phyloP scores from a whole-genome alignment of 2,888 invertebrate genomes.

The Pachycephus smyrnensis region DNA sequence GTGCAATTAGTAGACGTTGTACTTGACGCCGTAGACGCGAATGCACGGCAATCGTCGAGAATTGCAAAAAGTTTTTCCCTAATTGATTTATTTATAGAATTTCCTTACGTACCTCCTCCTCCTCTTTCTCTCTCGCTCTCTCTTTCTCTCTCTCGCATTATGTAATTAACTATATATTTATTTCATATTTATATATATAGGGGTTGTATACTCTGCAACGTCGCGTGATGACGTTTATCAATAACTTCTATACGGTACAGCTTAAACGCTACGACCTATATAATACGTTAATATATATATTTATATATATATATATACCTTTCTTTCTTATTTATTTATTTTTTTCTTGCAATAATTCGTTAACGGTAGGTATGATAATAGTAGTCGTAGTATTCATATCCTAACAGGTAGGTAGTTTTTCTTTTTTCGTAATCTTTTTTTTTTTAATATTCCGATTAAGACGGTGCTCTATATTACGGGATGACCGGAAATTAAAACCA shows the following conservation, averaged over 20 bases:
- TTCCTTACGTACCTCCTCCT: not conserved
- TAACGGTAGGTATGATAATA: conserved; percentile 28
- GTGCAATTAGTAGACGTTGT: not conserved
- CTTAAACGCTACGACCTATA: conserved; percentile 36
- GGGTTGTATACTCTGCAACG: conserved; percentile 27
- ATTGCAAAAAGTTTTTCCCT: conserved; percentile 30
- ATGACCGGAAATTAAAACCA: not conserved
- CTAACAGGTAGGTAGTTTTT: conserved; percentile 28
- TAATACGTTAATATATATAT: conserved; percentile 18
- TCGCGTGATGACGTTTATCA: conserved; percentile 9
- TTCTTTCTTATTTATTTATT: conserved; percentile 22
- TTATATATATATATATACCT: conserved; percentile 3
- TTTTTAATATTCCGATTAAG: not conserved
- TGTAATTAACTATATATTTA: conserved; percentile 3
- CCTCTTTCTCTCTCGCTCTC: not conserved
- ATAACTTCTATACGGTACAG: conserved; percentile 29
- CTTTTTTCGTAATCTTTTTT: not conserved
- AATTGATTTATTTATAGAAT: conserved; percentile 33
- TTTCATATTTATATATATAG: conserved; percentile 19
- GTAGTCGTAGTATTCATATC: conserved; percentile 25
- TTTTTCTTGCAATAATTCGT: conserved; percentile 35
- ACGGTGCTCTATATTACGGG: conserved; percentile 23
- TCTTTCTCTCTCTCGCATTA: not conserved
- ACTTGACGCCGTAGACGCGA: not conserved
- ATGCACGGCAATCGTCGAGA: conserved; percentile 21